phyloP scores from a whole-genome alignment of 2,113 vertebrate species.

The Phylloscopus trochilus region DNA sequence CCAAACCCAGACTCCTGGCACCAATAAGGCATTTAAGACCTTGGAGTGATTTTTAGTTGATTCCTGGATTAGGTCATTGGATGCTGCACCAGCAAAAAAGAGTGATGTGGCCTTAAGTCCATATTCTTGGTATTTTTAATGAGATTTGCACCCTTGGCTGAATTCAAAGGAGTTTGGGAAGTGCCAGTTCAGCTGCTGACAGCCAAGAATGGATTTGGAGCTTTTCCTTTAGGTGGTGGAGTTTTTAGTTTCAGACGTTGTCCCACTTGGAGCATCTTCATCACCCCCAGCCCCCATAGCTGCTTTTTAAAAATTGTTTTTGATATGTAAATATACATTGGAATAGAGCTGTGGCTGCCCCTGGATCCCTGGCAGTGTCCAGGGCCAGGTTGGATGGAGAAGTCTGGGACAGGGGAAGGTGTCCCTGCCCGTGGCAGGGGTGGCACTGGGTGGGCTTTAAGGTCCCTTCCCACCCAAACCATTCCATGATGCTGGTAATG shows the following conservation, averaged over 20 bases:
- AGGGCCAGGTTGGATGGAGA: not conserved
- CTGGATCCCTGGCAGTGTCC: not conserved
- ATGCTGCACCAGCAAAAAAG: not conserved
- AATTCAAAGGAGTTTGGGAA: not conserved
- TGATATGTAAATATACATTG: not conserved
- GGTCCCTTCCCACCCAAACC: not conserved
- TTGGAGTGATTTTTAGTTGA: not conserved
- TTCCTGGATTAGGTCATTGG: not conserved
- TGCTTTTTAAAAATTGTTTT: not conserved
- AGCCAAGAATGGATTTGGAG: not conserved
- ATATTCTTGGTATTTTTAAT: not conserved
- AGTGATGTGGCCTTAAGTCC: not conserved
- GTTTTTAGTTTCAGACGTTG: not conserved
- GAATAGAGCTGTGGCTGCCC: not conserved
- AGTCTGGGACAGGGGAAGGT: not conserved
- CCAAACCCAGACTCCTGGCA: not conserved
- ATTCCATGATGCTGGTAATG: not conserved
- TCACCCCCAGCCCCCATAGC: not conserved
- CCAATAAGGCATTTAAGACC: not conserved
- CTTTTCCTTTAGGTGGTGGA: not conserved
- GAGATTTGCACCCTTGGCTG: not conserved
- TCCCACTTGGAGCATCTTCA: no score
- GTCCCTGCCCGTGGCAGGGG: not conserved
- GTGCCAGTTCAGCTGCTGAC: not conserved
- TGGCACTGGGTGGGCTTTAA: accelerated